phyloP scores from a whole-genome alignment of 1,140 invertebrate species.

The Microvelia longipes region DNA sequence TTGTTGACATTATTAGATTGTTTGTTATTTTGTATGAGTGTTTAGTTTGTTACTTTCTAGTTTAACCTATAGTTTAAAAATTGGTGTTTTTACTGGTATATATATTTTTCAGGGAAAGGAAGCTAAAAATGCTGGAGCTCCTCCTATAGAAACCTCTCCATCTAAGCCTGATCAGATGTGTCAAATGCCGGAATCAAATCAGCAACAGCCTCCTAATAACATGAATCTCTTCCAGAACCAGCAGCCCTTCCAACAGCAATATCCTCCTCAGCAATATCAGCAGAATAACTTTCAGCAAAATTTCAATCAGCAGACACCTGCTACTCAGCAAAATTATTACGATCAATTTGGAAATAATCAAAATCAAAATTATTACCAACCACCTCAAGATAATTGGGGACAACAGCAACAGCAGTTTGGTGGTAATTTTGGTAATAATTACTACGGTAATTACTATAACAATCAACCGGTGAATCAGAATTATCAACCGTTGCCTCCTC shows the following conservation, averaged over 20 bases:
- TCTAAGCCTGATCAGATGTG: background rate
- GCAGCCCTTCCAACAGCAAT: background rate
- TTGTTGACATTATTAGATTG: too few relatives aligned
- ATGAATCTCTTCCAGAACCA: background rate
- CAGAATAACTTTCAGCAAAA: background rate
- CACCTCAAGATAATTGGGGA: background rate
- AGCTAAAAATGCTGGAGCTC: background rate
- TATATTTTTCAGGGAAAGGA: background rate
- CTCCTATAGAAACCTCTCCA: background rate
- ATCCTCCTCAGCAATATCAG: background rate
- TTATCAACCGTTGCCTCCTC: background rate
- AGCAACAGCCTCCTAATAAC: background rate
- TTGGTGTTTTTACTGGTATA: too few relatives aligned
- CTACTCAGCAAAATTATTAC: background rate
- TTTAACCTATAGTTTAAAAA: too few relatives aligned
- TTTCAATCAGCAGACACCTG: too few relatives aligned
- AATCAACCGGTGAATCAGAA: slow-evolving; percentile 3
- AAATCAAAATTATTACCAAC: too few relatives aligned
- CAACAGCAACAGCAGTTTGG: background rate
- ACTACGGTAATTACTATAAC: slow-evolving; percentile 4
- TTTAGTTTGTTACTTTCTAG: too few relatives aligned
- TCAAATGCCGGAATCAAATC: background rate
- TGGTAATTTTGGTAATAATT: background rate
- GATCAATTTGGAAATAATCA: background rate
- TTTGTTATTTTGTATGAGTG: too few relatives aligned